Evolutionary conservation across 2,113 vertebrate species (phyloP).

Genomic region (Tetrao urogallus): DNA sequence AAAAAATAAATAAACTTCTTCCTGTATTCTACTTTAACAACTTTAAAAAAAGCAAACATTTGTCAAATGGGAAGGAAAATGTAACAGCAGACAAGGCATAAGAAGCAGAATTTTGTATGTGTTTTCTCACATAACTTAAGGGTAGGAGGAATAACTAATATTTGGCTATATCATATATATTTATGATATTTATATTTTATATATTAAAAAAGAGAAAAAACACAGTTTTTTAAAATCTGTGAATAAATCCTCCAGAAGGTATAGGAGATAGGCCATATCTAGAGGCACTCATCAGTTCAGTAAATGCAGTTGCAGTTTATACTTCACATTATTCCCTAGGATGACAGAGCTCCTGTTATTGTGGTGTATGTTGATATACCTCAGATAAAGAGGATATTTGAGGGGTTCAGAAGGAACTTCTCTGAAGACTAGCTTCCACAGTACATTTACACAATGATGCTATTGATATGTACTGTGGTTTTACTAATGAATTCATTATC

Average conservation of each 20-base stretch:
- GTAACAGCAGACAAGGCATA: not conserved
- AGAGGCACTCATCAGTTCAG: fast-evolving
- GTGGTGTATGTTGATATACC: not conserved
- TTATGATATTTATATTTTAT: too few species aligned
- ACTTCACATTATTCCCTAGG: not conserved
- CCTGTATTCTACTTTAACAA: not conserved
- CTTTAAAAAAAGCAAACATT: not conserved
- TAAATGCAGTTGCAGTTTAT: not conserved
- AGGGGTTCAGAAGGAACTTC: not conserved
- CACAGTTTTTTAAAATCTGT: too few species aligned
- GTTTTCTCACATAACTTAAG: not conserved
- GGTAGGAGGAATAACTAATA: not conserved
- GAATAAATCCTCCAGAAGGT: not conserved
- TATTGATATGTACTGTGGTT: not conserved
- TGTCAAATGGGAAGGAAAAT: not conserved
- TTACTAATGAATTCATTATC: not conserved
- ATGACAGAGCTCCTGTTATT: not conserved
- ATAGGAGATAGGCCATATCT: not conserved
- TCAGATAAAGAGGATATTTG: not conserved
- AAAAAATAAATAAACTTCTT: not conserved
- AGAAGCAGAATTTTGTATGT: not conserved
- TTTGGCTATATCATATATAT: not conserved
- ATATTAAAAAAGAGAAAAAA: too few species aligned
- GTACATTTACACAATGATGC: not conserved
- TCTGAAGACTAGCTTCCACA: not conserved